phyloP scores from a whole-genome alignment of 1,140 invertebrate species.

The Stenopsyche tienmushanensis region DNA sequence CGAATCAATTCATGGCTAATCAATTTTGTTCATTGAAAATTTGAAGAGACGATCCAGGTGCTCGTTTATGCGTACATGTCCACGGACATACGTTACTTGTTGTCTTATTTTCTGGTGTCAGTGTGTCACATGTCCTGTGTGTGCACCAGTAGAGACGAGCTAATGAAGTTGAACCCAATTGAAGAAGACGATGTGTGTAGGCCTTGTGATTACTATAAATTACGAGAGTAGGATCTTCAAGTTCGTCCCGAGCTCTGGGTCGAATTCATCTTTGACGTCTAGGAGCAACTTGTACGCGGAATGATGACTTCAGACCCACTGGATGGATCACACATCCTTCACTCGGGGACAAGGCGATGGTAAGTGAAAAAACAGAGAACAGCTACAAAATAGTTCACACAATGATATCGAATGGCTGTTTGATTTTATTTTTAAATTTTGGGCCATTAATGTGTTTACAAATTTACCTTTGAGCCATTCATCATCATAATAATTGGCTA shows the following conservation, averaged over 20 bases:
- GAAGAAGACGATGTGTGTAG: constrained; percentile 39
- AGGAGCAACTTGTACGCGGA: constrained; percentile 4
- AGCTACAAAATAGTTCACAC: not conserved
- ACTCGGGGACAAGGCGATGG: not conserved
- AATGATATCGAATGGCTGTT: not conserved
- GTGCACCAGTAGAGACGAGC: not conserved
- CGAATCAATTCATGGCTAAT: not conserved
- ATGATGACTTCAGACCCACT: not conserved
- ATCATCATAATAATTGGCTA: no score
- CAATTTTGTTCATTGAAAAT: no score
- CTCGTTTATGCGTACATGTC: no score
- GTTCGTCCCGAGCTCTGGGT: constrained; percentile 10
- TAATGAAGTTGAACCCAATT: constrained; percentile 42
- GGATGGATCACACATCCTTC: not conserved
- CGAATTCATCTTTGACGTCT: no score
- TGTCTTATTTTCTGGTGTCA: not conserved
- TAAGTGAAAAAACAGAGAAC: not conserved
- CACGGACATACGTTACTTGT: no score
- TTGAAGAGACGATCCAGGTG: no score
- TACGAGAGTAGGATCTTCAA: constrained; percentile 24
- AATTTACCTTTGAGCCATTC: no score
- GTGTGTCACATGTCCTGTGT: constrained; percentile 1
- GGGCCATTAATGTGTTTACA: no score
- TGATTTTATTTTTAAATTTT: no score
- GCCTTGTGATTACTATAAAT: constrained; percentile 39